phyloP scores from a whole-genome alignment of 2,113 vertebrate species.

The Larimichthys crocea region DNA sequence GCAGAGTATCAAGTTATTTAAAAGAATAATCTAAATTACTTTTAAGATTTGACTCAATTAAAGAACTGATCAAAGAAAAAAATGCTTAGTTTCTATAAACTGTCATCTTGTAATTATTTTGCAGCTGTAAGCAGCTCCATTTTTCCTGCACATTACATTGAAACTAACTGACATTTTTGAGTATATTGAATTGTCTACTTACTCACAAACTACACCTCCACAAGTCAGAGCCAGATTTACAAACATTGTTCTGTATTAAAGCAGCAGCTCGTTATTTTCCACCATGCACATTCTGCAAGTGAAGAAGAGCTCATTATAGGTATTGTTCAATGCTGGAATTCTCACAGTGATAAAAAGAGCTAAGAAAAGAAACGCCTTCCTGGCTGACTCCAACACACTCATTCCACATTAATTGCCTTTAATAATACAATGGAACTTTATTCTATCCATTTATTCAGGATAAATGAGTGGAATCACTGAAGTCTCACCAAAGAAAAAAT shows the following conservation, averaged over 20 bases:
- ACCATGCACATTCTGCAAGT: background rate
- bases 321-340: background rate
- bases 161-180: background rate
- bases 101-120: background rate
- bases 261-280: conserved; percentile 14
- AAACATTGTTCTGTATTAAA: background rate
- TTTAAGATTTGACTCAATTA: background rate
- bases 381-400: background rate
- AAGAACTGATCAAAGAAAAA: background rate
- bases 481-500: background rate
- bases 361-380: background rate
- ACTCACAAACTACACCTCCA: background rate
- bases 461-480: background rate
- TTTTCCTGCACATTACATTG: background rate
- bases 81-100: background rate
- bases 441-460: background rate
- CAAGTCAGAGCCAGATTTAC: background rate
- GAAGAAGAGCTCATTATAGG: background rate
- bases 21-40: no score
- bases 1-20: background rate
- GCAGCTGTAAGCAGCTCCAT: background rate
- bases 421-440: background rate
- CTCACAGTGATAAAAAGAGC: background rate
- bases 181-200: background rate
- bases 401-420: background rate